A percentile compares a stretch with the other conserved stretches of the same genome.
Evolutionary conservation across 2,797 vertebrate species (phyloP).

Genomic region (Semaprochilodus insignis): DNA sequence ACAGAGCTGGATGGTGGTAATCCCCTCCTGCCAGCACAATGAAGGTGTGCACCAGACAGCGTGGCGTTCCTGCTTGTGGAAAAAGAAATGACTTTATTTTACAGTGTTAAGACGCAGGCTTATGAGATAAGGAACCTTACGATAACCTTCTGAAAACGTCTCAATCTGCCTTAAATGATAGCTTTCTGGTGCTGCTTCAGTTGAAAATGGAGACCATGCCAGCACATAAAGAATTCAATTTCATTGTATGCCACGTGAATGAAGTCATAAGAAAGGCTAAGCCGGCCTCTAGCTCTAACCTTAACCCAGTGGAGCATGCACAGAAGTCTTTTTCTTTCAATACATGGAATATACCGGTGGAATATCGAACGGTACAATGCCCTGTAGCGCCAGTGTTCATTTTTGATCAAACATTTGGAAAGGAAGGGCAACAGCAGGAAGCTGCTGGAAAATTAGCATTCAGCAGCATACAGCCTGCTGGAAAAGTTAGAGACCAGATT

Average conservation of each 20-base stretch:
- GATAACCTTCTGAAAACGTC: background rate
- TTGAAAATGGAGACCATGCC: background rate
- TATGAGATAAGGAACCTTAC: background rate
- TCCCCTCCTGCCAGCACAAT: background rate
- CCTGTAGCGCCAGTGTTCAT: background rate
- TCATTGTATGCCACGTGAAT: background rate
- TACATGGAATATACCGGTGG: background rate
- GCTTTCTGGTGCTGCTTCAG: background rate
- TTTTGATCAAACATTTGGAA: background rate
- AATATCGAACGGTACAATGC: background rate
- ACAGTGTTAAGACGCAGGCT: background rate
- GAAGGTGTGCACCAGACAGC: background rate
- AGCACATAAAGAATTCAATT: background rate
- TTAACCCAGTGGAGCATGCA: background rate
- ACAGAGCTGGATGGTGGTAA: slow-evolving; percentile 23
- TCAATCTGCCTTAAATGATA: slow-evolving; percentile 12
- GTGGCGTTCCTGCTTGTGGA: background rate
- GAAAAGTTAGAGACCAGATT: background rate
- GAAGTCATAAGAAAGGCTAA: background rate
- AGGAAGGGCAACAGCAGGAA: background rate
- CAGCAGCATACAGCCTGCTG: background rate
- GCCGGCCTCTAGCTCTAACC: background rate
- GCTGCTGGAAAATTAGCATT: background rate
- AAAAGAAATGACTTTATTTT: background rate
- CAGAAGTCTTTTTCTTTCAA: background rate